These are phyloP conservation scores for Thryonomys swinderianus DNA, from an alignment of 2,113 vertebrate genomes.

Conservation along the genomic window DNA sequence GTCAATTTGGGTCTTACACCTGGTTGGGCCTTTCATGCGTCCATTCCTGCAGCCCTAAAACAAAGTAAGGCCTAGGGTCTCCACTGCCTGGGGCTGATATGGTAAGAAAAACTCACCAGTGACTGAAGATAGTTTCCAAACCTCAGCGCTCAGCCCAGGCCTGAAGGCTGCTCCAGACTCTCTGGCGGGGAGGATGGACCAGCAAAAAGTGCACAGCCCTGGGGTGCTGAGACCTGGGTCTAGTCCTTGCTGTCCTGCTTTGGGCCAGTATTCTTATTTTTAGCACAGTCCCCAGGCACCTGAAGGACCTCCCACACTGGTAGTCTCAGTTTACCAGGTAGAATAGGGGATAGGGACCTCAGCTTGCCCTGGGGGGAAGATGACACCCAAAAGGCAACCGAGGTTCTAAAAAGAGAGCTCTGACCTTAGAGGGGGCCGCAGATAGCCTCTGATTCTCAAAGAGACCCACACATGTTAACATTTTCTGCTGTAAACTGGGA, in stretches of 20 bases:
- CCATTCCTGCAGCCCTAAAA: neutral
- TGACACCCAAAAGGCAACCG: neutral
- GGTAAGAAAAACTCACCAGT: neutral
- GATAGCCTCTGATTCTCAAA: neutral
- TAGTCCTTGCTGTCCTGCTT: neutral
- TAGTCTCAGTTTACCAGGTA: neutral
- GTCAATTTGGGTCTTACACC: too few species aligned
- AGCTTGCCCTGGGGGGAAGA: neutral
- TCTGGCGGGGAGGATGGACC: neutral
- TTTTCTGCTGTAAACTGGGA: neutral
- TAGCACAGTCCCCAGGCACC: neutral
- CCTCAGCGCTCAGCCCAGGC: neutral
- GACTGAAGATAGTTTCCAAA: neutral
- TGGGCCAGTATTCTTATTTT: neutral
- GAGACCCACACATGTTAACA: neutral
- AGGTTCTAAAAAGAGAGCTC: neutral
- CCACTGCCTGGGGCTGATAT: neutral
- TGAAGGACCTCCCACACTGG: neutral
- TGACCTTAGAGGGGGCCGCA: neutral
- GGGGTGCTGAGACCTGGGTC: rapidly evolving
- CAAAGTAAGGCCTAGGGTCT: neutral
- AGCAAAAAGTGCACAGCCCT: neutral
- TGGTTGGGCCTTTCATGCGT: neutral
- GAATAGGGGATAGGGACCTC: neutral
- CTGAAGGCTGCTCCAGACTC: neutral